A percentile compares a stretch with the other conserved stretches of the same genome.
Evolutionary conservation across 2,888 invertebrate species (phyloP).

Genomic region (Sesia apiformis): DNA sequence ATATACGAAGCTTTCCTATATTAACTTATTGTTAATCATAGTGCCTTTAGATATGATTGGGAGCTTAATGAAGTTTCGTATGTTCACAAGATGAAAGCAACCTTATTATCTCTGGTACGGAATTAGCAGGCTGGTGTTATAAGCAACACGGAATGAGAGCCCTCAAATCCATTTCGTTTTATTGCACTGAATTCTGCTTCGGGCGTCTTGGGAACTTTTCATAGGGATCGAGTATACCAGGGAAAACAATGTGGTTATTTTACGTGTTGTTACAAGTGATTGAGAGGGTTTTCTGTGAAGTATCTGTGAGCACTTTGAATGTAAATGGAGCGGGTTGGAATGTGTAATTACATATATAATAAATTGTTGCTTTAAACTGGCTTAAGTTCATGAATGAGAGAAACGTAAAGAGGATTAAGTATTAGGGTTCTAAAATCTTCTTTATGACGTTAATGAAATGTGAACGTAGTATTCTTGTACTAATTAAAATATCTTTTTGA

Average conservation of each 20-base stretch:
- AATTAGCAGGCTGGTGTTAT: conserved; percentile 13
- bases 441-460: too few species aligned
- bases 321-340: conserved; percentile 1
- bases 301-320: conserved; percentile 12
- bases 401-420: too few species aligned
- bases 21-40: neutral
- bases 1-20: neutral
- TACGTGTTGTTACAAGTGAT: conserved; percentile 9
- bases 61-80: neutral
- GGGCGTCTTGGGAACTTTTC: conserved; percentile 29
- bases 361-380: too few species aligned
- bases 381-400: too few species aligned
- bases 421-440: too few species aligned
- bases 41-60: neutral
- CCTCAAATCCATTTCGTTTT: conserved; percentile 27
- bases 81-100: neutral
- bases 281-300: neutral
- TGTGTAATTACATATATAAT: conserved; percentile 7
- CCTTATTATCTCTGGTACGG: neutral
- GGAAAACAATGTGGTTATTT: conserved; percentile 11
- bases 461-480: too few species aligned
- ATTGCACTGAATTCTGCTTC: conserved; percentile 17
- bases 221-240: conserved; percentile 30
- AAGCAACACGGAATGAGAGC: conserved; percentile 17
- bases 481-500: too few species aligned